These are phyloP conservation scores for Adelosebastes latens DNA, from an alignment of 2,797 vertebrate genomes.

Conservation along the genomic window DNA sequence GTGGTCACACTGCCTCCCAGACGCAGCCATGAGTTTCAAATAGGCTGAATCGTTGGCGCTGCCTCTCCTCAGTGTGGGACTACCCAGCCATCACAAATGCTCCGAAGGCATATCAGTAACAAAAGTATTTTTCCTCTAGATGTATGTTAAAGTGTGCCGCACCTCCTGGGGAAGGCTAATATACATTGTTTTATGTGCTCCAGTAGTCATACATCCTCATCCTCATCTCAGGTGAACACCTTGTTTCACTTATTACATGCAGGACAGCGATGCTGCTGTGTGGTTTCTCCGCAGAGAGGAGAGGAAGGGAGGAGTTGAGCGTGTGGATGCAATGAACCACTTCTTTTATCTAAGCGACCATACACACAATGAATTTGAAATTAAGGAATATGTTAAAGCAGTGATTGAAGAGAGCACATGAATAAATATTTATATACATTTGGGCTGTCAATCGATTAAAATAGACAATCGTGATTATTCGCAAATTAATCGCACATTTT, in stretches of 20 bases:
- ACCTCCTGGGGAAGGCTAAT: conserved; percentile 49
- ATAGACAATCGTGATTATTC: too few relatives aligned
- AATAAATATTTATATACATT: neutral
- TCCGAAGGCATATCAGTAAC: conserved; percentile 42
- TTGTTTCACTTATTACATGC: conserved; percentile 23
- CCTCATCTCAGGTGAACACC: conserved; percentile 15
- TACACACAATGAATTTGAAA: neutral
- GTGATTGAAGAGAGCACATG: neutral
- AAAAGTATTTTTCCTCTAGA: conserved; percentile 50
- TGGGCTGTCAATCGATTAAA: too few relatives aligned
- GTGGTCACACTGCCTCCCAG: conserved; percentile 66
- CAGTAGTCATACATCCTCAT: conserved; percentile 29
- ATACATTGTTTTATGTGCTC: conserved; percentile 43
- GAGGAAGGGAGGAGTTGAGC: neutral
- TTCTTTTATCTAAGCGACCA: neutral
- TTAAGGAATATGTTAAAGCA: neutral
- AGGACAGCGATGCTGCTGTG: neutral
- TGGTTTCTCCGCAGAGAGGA: neutral
- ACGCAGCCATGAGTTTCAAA: conserved; percentile 72
- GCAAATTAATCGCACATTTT: too few relatives aligned
- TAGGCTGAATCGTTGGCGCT: conserved; percentile 53
- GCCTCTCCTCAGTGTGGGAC: conserved; percentile 45
- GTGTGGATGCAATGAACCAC: neutral
- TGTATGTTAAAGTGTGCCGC: conserved; percentile 49
- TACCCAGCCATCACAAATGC: conserved; percentile 63